phyloP scores from a whole-genome alignment of 2,797 vertebrate genomes.

The Limnodromus scolopaceus region DNA sequence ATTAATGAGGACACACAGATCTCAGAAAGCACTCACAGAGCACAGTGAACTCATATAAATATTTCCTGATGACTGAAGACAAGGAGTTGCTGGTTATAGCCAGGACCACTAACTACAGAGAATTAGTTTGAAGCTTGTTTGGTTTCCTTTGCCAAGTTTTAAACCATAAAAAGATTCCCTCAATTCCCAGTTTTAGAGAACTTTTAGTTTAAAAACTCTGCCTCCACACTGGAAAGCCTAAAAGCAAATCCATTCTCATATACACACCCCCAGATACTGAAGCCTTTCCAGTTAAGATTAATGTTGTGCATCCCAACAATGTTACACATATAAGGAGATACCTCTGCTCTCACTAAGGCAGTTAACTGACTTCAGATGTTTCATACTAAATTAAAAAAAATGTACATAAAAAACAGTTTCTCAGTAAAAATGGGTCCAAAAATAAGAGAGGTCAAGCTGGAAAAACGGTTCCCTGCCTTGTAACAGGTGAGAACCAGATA shows the following conservation, averaged over 20 bases:
- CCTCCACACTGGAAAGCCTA: background rate
- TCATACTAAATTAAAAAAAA: background rate
- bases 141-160: background rate
- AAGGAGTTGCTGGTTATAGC: slow-evolving; percentile 11
- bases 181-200: background rate
- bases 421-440: background rate
- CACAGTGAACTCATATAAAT: slow-evolving; percentile 48
- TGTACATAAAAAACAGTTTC: background rate
- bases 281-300: background rate
- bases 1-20: slow-evolving; percentile 51
- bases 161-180: background rate
- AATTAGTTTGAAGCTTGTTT: slow-evolving; percentile 1
- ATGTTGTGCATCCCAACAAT: background rate
- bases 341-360: background rate
- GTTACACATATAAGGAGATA: background rate
- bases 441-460: background rate
- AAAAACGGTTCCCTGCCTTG: background rate
- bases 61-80: slow-evolving; percentile 38
- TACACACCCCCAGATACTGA: background rate
- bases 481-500: background rate
- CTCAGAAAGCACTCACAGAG: slow-evolving; percentile 19
- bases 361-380: background rate
- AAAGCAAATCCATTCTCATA: background rate
- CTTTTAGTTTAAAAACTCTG: background rate
- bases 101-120: background rate